Evolutionary conservation across 2,113 vertebrate genomes (phyloP).

Genomic region (Rhabdomys dilectus): DNA sequence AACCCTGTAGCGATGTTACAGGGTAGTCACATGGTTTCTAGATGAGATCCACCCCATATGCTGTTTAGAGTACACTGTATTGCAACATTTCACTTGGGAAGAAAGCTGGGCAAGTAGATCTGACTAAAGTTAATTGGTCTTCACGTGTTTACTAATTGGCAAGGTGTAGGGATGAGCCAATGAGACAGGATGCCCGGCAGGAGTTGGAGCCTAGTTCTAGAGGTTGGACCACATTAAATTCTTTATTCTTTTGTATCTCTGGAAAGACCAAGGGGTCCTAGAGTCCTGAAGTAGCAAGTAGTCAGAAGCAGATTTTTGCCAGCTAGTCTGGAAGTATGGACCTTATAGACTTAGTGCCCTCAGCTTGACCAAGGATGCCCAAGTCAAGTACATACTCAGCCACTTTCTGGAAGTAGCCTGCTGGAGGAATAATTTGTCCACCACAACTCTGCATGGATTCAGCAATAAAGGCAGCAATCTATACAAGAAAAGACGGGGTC

Average conservation of each 20-base stretch:
- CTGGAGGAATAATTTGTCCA: constrained; percentile 97
- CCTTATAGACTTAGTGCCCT: constrained; percentile 24
- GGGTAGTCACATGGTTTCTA: neutral
- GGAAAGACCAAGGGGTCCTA: neutral
- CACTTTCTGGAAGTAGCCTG: constrained; percentile 98
- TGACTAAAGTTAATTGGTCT: neutral
- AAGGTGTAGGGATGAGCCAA: neutral
- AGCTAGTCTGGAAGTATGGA: neutral
- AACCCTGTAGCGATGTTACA: neutral
- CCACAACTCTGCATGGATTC: constrained; percentile 99
- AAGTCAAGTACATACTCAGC: constrained; percentile 93
- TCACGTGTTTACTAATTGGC: neutral
- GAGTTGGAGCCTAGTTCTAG: neutral
- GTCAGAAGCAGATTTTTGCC: neutral
- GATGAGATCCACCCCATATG: neutral
- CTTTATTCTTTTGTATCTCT: neutral
- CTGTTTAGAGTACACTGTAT: neutral
- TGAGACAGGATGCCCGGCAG: neutral
- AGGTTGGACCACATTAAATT: neutral
- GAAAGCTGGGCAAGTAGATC: neutral
- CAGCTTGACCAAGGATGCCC: constrained; percentile 45
- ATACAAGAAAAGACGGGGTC: constrained; percentile 87
- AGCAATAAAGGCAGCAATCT: constrained; percentile 98
- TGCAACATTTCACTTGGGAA: constrained; percentile 5
- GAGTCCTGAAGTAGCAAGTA: neutral